Conservation (phyloP, 2,113 vertebrate species). For the Cavia porcellus region DNA sequence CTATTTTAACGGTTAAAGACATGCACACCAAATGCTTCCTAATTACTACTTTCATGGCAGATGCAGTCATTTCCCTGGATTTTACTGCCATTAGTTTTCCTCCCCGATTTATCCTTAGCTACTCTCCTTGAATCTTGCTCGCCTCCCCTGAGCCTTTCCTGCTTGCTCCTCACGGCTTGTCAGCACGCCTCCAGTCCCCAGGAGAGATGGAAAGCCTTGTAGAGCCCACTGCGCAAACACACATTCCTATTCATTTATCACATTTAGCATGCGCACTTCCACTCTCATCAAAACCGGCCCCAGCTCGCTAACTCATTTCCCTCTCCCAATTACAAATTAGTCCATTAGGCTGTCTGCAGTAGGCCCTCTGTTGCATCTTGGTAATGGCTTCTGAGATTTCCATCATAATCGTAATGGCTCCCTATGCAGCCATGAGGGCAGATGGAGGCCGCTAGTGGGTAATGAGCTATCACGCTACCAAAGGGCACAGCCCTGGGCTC, state of each 20-base stretch:
- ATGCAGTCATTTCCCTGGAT: constrained; percentile 88
- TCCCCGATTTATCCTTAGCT: constrained; percentile 91
- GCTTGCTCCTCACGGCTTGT: constrained; percentile 88
- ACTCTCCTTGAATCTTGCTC: constrained; percentile 88
- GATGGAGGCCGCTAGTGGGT: constrained; percentile 99
- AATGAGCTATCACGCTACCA: constrained; percentile 99
- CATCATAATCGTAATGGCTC: constrained; percentile 99
- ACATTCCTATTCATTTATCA: constrained; percentile 96
- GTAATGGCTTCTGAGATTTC: constrained; percentile 99
- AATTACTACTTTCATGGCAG: constrained; percentile 89
- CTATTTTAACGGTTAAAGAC: constrained; percentile 88
- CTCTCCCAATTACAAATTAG: constrained; percentile 99
- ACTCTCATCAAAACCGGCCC: constrained; percentile 95
- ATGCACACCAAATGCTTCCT: constrained; percentile 90
- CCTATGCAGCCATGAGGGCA: constrained; percentile 99
- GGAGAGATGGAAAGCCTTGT: constrained; percentile 90
- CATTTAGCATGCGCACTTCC: constrained; percentile 94
- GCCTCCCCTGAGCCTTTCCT: constrained; percentile 88
- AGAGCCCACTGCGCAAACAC: constrained; percentile 93
- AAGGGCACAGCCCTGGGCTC: constrained; percentile 97
- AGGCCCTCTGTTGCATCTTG: constrained; percentile 97
- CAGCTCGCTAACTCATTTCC: constrained; percentile 96
- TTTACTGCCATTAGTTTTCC: constrained; percentile 90
- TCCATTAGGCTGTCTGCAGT: constrained; percentile 99
- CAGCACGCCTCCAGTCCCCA: constrained; percentile 89